phyloP scores from a whole-genome alignment of 1,140 invertebrate species.

The Mizuhopecten yessoensis region DNA sequence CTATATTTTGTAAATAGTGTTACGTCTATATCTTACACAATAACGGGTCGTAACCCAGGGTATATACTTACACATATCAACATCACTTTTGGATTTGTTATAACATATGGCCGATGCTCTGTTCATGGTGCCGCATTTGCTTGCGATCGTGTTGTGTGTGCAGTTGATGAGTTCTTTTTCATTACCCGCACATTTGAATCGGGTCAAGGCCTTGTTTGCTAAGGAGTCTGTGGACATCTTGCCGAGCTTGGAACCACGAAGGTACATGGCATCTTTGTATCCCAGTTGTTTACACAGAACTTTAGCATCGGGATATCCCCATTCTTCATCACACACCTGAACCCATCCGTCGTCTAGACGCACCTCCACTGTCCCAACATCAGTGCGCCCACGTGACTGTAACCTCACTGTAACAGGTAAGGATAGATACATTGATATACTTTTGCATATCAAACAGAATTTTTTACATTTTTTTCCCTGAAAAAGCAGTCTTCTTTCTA shows the following conservation, averaged over 20 bases:
- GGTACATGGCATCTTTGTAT: conserved; percentile 61
- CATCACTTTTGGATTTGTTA: conserved; percentile 57
- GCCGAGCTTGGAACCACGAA: conserved; percentile 66
- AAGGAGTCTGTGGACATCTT: conserved; percentile 59
- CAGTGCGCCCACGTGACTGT: conserved; percentile 69
- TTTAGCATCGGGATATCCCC: conserved; percentile 71
- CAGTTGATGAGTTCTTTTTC: conserved; percentile 66
- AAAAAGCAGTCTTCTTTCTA: too few relatives aligned
- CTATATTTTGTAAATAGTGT: too few relatives aligned
- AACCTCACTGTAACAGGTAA: conserved; percentile 65
- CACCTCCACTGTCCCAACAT: conserved; percentile 72
- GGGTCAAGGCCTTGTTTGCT: conserved; percentile 57
- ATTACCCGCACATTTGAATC: conserved; percentile 65
- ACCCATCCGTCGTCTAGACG: conserved; percentile 66
- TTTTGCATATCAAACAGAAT: not conserved
- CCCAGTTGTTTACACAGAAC: conserved; percentile 71
- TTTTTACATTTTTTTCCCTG: not conserved
- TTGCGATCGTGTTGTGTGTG: conserved; percentile 37
- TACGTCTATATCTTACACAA: too few relatives aligned
- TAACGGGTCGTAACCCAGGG: too few relatives aligned
- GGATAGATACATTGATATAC: not conserved
- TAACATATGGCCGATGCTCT: conserved; percentile 72
- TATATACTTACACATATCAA: conserved; percentile 58
- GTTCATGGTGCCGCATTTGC: conserved; percentile 62
- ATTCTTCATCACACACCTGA: conserved; percentile 73